These are phyloP conservation scores for Zenarchopterus dispar DNA, from an alignment of 2,797 vertebrate species.

Conservation along the genomic window DNA sequence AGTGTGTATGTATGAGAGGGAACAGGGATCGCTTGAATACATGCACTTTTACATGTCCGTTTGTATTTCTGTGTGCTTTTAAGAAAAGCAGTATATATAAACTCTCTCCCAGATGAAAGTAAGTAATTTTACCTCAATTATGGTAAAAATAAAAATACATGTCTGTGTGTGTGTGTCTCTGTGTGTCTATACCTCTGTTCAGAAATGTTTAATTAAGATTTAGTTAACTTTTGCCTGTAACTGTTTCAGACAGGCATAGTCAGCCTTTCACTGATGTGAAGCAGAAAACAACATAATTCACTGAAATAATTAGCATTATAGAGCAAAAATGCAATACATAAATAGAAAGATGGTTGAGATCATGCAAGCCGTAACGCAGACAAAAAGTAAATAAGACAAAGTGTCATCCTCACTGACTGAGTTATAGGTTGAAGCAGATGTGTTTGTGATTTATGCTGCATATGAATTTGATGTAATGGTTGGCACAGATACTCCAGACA, in stretches of 20 bases:
- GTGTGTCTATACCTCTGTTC: constrained; percentile 18
- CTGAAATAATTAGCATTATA: constrained; percentile 1
- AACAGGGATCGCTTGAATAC: background rate
- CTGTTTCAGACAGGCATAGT: constrained; percentile 30
- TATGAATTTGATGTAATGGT: constrained; percentile 32
- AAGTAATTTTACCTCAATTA: constrained; percentile 37
- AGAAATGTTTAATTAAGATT: constrained; percentile 59
- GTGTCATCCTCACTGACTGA: constrained; percentile 21
- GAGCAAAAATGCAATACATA: constrained; percentile 1
- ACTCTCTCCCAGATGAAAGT: constrained; percentile 34
- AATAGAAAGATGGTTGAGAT: constrained; percentile 2
- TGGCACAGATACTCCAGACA: constrained; percentile 14
- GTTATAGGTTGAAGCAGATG: constrained; percentile 40
- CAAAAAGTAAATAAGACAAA: constrained; percentile 37
- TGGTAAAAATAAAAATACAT: constrained; percentile 13
- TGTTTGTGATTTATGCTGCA: constrained; percentile 36
- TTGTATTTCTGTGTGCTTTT: constrained; percentile 27
- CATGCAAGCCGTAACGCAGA: constrained; percentile 10
- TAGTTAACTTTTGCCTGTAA: constrained; percentile 40
- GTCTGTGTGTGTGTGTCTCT: constrained; percentile 3
- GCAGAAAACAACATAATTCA: constrained; percentile 3
- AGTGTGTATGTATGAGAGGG: constrained; percentile 19
- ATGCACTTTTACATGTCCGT: background rate
- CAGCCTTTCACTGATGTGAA: constrained; percentile 13
- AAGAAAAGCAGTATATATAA: constrained; percentile 32